Evolutionary conservation across 1,140 invertebrate species (phyloP), one percentile per base, ranked within the genome.

Genomic region (Micrasema minimum): DNA sequence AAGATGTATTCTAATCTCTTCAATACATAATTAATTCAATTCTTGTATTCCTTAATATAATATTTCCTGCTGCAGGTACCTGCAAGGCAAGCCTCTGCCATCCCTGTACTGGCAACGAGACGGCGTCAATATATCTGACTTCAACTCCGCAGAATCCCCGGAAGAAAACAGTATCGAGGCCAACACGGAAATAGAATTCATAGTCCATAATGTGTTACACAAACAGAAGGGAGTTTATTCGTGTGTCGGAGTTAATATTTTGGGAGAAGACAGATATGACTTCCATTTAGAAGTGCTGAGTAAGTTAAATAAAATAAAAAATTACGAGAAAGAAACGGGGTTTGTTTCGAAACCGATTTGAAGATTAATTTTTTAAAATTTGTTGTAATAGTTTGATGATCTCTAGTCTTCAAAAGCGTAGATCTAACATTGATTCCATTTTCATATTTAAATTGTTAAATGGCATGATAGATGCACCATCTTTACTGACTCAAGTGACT

Each of bases 231-330:
- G 82, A 0, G 48, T 72, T 2, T 84, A 83, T 62, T 75, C 79
- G 18, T 84, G 83, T 75, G 48, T 75, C 5, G 83, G 79, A 0
- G 62, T 74, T 11, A 84, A 83, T 75, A 64, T 77, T 12, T 43
- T 81, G 0, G 82, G 81, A 11, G 74, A 23, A 41, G 83, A 84
- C 72, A 38, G 16, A 11, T 76, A 80, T 59, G 75, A 79, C 18
- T 69, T 79, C 1, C n/a, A 45, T n/a, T 51, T 84, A 9, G 71
- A 76, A 41, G 79, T 84, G 0, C 78, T 79, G 41, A 79, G 83
- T 84, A 76, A 79, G 81, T 48, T 16, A 26, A 31, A 31, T 7
- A 31, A 31, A 7, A 31, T 31, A 31, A 31, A n/a, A n/a, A n/a
- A n/a, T n/a, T n/a, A n/a, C n/a, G n/a, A n/a, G n/a, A n/a, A n/a